These are phyloP conservation scores for Anoncus sp. DNA, from an alignment of 2,888 invertebrate genomes.

Conservation along the genomic window DNA sequence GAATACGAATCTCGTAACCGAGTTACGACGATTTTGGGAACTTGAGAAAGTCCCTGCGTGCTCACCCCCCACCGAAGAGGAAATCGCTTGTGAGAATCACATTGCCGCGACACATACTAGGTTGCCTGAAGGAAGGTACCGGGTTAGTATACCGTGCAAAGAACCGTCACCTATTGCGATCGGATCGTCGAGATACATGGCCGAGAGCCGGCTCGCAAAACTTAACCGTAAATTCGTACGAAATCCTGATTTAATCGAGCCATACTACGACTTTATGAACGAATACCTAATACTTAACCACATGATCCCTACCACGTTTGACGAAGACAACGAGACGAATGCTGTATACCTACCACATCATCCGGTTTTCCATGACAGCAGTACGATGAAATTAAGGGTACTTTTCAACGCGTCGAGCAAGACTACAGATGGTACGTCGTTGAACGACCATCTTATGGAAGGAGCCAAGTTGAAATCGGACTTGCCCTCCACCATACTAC, in stretches of 20 bases:
- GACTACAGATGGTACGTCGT: slow-evolving; percentile 44
- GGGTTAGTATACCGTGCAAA: slow-evolving; percentile 32
- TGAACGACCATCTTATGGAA: slow-evolving; percentile 48
- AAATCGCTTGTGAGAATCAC: slow-evolving; percentile 24
- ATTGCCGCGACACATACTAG: slow-evolving; percentile 18
- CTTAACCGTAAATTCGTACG: slow-evolving; percentile 23
- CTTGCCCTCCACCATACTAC: slow-evolving; percentile 27
- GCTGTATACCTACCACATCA: slow-evolving; percentile 16
- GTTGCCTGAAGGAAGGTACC: slow-evolving; percentile 4
- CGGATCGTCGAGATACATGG: not conserved
- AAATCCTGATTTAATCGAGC: not conserved
- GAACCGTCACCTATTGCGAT: not conserved
- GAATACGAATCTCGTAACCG: not conserved
- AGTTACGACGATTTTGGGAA: slow-evolving; percentile 40
- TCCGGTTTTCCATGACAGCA: slow-evolving; percentile 16
- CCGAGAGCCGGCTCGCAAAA: slow-evolving; percentile 11
- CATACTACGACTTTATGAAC: slow-evolving; percentile 27
- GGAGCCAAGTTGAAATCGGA: slow-evolving; percentile 39
- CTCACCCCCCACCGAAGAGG: not conserved
- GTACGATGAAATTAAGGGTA: slow-evolving; percentile 43
- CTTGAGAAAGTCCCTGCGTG: slow-evolving; percentile 16
- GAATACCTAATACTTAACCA: slow-evolving; percentile 14
- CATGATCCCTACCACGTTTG: slow-evolving; percentile 7
- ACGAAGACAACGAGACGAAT: not conserved
- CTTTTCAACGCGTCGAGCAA: slow-evolving; percentile 57